phyloP scores from a whole-genome alignment of 2,888 invertebrate species.

The Xylocampa areola region DNA sequence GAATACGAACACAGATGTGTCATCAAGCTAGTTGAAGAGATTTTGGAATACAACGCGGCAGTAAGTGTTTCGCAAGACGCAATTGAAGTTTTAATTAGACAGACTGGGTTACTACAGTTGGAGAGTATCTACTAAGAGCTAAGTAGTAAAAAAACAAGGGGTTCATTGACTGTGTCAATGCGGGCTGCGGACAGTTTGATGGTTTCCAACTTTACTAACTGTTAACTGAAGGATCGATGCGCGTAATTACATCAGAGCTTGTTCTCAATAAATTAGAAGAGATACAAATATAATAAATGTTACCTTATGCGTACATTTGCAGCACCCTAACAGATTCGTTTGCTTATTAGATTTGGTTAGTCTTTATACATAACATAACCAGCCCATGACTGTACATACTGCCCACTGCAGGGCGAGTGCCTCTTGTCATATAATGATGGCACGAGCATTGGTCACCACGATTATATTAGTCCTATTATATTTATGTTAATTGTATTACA shows the following conservation, averaged over 20 bases:
- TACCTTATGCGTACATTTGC: background rate
- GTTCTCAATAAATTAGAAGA: slow-evolving; percentile 3
- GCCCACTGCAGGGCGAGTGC: too few relatives aligned
- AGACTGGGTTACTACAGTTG: slow-evolving; percentile 41
- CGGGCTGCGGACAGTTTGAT: slow-evolving; percentile 31
- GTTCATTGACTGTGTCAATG: slow-evolving; percentile 51
- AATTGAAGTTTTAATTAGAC: slow-evolving; percentile 36
- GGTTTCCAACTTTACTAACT: slow-evolving; percentile 32
- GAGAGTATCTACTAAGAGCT: slow-evolving; percentile 42
- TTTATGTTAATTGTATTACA: too few relatives aligned
- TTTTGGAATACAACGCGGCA: slow-evolving; percentile 26
- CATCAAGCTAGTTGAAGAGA: slow-evolving; percentile 22
- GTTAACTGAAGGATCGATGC: slow-evolving; percentile 34
- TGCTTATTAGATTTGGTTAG: too few relatives aligned
- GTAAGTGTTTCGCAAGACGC: slow-evolving; percentile 36
- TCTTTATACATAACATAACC: too few relatives aligned
- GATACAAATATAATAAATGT: background rate
- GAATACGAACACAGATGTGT: slow-evolving; percentile 27
- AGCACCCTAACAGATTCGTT: too few relatives aligned
- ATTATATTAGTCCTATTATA: too few relatives aligned
- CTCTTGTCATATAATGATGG: too few relatives aligned
- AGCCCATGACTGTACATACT: too few relatives aligned
- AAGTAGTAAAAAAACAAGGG: slow-evolving; percentile 37
- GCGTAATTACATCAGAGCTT: slow-evolving; percentile 10
- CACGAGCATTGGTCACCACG: too few relatives aligned